Evolutionary conservation across 2,113 vertebrate species (phyloP).

Genomic region (Glareola pratincola): DNA sequence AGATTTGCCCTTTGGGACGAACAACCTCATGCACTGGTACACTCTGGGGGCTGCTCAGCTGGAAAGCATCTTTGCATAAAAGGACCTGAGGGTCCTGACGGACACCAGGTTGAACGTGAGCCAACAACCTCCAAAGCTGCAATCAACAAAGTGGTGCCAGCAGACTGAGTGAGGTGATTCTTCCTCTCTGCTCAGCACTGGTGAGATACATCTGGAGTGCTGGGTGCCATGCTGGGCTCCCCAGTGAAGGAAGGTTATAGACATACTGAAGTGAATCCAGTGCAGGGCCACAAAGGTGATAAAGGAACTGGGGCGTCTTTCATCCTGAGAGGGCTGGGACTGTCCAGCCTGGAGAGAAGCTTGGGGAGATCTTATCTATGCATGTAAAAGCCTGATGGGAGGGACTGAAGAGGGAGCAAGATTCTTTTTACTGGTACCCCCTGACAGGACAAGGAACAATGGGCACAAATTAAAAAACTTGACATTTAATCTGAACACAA

Average conservation of each 20-base stretch:
- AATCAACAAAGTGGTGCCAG: background rate
- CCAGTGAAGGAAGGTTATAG: background rate
- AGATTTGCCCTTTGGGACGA: background rate
- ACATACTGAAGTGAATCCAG: background rate
- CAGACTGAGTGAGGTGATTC: background rate
- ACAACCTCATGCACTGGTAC: background rate
- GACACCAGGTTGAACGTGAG: background rate
- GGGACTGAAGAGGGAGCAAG: background rate
- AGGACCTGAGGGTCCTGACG: background rate
- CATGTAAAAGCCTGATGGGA: fast-evolving
- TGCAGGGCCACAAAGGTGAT: background rate
- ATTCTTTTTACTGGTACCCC: background rate
- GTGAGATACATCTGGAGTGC: background rate
- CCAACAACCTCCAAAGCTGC: background rate
- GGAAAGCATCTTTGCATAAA: background rate
- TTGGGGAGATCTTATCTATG: background rate
- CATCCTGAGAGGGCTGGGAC: background rate
- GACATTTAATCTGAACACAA: background rate
- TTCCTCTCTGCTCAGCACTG: background rate
- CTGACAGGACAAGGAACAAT: background rate
- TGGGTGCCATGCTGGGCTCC: background rate
- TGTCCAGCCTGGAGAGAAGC: background rate
- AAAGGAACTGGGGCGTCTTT: background rate
- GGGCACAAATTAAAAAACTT: background rate
- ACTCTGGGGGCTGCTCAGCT: background rate